Evolutionary conservation across 1,140 invertebrate genomes (phyloP), one percentile per base, ranked within the genome.

Genomic region (Formica exsecta): DNA sequence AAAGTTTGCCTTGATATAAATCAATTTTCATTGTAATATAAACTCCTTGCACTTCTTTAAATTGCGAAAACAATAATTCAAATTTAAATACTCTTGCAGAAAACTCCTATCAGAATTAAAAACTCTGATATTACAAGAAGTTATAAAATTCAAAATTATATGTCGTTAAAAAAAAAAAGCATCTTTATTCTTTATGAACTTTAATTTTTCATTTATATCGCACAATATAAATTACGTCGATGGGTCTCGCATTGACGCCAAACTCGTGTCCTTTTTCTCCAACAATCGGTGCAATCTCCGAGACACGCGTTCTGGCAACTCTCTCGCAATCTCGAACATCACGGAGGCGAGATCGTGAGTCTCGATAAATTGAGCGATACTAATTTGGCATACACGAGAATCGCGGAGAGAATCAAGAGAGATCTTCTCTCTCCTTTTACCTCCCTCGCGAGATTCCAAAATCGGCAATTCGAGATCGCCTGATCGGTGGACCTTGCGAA

Each of bases 361-460:
- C 77, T 66, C 8, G 48, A 71, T 71, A 81, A 81, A 81, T 81
- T 59, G 70, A 81, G 48, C 65, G 48, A 38, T 57, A 29, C 13
- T 81, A 81, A 70, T 80, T 80, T 41, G 32, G 5, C 22, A 71
- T 57, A 32, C 44, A 32, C n/a, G 22, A 61, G 25, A 9, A 61
- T 41, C 13, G n/a, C 3, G 16, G 22, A 32, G 22, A 32, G 41
- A 68, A 68, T 16, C 41, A 44, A 70, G 16, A 48, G 51, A 25
- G 51, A 70, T 16, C 66, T 83, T 44, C 61, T 74, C 48, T 25
- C 70, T 65, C 38, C 38, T 22, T 66, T 44, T 65, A 59, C 25
- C 19, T 13, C 16, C 36, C 7, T 68, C 38, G 61, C 32, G 73
- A 65, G 48, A 75, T 75, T 62, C 44, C n/a, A 68, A 48, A 44